phyloP scores from a whole-genome alignment of 2,888 invertebrate species.

The Nemotelus pantherinus region DNA sequence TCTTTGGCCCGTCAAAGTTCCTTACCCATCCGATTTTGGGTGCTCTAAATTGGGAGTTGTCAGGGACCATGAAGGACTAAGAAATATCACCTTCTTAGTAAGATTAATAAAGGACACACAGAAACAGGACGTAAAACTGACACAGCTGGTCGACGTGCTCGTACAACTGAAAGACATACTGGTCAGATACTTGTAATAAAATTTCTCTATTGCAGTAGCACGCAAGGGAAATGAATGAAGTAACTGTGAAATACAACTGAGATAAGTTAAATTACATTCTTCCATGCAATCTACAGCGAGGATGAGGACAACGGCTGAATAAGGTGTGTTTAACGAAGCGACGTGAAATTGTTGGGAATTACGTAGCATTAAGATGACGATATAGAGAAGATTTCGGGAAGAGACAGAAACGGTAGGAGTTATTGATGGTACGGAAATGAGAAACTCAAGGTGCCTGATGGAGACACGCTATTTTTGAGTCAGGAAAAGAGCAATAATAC shows the following conservation, averaged over 20 bases:
- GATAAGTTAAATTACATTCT: constrained; percentile 10
- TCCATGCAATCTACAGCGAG: not conserved
- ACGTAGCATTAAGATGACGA: too few relatives aligned
- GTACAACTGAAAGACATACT: constrained; percentile 7
- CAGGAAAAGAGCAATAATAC: too few relatives aligned
- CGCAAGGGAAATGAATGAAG: not conserved
- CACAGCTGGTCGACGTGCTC: not conserved
- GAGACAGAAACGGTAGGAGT: too few relatives aligned
- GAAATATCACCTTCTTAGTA: constrained; percentile 7
- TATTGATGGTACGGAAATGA: too few relatives aligned
- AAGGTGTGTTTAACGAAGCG: not conserved
- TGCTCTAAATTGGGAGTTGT: not conserved
- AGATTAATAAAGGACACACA: constrained; percentile 6
- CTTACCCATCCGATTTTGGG: too few relatives aligned
- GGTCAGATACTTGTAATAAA: constrained; percentile 4
- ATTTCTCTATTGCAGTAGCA: not conserved
- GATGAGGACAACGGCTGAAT: not conserved
- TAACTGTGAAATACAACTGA: not conserved
- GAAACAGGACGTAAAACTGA: not conserved
- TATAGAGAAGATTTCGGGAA: too few relatives aligned
- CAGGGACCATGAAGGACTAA: not conserved
- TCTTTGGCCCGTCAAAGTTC: too few relatives aligned
- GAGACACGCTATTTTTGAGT: too few relatives aligned
- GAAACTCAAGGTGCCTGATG: too few relatives aligned
- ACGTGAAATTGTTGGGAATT: too few relatives aligned